Conservation (phyloP, 2,888 invertebrate species). For the Noctua pronuba region DNA sequence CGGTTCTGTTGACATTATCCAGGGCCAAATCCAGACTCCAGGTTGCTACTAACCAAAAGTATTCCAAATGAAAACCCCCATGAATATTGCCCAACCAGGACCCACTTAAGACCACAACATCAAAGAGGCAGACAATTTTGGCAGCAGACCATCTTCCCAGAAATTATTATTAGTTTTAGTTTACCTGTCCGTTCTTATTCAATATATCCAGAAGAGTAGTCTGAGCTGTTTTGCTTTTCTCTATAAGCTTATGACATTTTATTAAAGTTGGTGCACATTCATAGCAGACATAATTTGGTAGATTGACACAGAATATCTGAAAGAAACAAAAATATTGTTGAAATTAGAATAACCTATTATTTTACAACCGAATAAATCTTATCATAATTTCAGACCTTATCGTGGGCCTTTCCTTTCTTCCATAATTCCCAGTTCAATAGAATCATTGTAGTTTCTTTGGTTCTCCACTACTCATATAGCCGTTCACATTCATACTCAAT, state of each 20-base stretch:
- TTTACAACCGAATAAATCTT: not conserved
- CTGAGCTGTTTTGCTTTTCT: slow-evolving; percentile 68
- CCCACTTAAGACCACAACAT: no score
- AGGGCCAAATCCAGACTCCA: not conserved
- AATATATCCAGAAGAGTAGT: slow-evolving; percentile 70
- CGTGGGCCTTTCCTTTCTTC: not conserved
- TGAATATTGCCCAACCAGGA: not conserved
- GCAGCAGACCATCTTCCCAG: not conserved
- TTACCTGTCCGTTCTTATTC: slow-evolving; percentile 69
- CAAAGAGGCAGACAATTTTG: not conserved
- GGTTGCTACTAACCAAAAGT: no score
- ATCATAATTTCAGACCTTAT: not conserved
- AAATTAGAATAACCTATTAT: no score
- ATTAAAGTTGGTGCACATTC: slow-evolving; percentile 66
- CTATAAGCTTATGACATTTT: slow-evolving; percentile 67
- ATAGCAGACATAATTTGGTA: slow-evolving; percentile 73
- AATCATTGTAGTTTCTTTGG: not conserved
- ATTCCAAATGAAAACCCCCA: not conserved
- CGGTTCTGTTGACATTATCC: not conserved
- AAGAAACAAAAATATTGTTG: slow-evolving; percentile 6
- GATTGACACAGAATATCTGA: slow-evolving; percentile 53
- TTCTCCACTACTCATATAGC: not conserved
- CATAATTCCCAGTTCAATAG: not conserved
- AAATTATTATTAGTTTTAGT: not conserved
- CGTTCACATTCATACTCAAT: not conserved